These are phyloP conservation scores for Cryptops parisi DNA, from an alignment of 2,888 invertebrate genomes.

Conservation along the genomic window DNA sequence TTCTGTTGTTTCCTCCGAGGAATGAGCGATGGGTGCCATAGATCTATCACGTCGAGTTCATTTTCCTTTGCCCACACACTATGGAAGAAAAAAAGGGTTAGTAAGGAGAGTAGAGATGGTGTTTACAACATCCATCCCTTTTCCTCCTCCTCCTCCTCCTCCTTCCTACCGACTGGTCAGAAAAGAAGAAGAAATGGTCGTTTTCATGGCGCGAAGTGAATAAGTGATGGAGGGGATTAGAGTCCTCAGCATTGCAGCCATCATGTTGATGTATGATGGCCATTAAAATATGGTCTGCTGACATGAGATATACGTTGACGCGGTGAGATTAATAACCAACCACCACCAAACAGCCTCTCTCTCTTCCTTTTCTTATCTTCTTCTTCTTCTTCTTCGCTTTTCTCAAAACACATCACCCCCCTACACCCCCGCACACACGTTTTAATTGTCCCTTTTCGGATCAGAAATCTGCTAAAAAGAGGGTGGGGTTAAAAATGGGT, in stretches of 20 bases:
- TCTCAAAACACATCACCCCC: too few relatives aligned
- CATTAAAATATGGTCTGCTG: slow-evolving; percentile 16
- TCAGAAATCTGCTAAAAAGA: neutral
- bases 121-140: too few relatives aligned
- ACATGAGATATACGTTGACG: slow-evolving; percentile 14
- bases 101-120: too few relatives aligned
- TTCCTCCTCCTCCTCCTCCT: too few relatives aligned
- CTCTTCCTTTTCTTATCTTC: neutral
- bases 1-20: neutral
- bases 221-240: slow-evolving; percentile 13
- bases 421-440: neutral
- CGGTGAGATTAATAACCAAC: slow-evolving; percentile 6
- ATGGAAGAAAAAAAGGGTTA: too few relatives aligned
- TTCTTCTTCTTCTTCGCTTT: neutral
- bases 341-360: neutral
- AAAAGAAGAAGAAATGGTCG: slow-evolving; percentile 2
- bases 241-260: slow-evolving; percentile 11
- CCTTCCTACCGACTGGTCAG: neutral
- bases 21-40: neutral
- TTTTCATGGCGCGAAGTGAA: neutral
- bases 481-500: neutral
- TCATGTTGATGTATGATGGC: slow-evolving; percentile 12
- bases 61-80: neutral
- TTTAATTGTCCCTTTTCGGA: neutral
- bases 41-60: neutral